Evolutionary conservation across 2,888 invertebrate genomes (phyloP), one percentile per base, ranked within the genome.

Genomic region (Rhynchonema sp.): DNA sequence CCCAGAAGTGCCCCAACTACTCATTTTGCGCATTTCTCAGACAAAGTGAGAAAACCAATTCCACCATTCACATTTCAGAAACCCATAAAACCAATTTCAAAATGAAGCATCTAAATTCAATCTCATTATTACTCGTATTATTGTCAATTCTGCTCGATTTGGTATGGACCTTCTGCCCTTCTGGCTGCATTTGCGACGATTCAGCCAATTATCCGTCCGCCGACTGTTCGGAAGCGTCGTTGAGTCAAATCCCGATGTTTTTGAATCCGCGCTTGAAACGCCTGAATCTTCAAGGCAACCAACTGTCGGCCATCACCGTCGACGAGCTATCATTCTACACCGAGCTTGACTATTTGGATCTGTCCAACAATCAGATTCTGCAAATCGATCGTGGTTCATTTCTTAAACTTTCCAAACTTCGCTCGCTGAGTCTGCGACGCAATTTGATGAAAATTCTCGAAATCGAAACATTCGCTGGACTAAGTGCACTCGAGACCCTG

Each of bases 291-390:
- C 46, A 53, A n/a, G 55, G 30, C 54, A 63, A 63, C 56, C 60
- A 57, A 17, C 58, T 63, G 30, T 30, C 59, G 20, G 20, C 28
- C 27, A 13, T 63, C 23, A 54, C 27, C 25, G 30, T 59, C 27
- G 54, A 54, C 28, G 54, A 54, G 54, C 54, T 54, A 13, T 27
- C 27, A 13, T 54, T 54, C 54, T 61, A 61, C 30, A 23, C 46
- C n/a, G 60, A 63, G 3, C 46, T 63, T 17, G 60, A 60, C 46
- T 38, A 46, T 25, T 57, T 63, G 27, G 63, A 63, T 54, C 58
- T 63, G 53, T 38, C 56, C 22, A 27, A 53, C 49, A 63, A 63
- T 55, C 28, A 28, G 29, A 60, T 63, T 46, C 27, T 46, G 25
- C 23, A 20, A 29, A 23, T 63, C 28, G 62, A 60, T 2, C 57